A percentile compares a stretch with the other conserved stretches of the same genome.
Evolutionary conservation across 2,113 vertebrate genomes (phyloP).

Genomic region (Odocoileus hemionus): DNA sequence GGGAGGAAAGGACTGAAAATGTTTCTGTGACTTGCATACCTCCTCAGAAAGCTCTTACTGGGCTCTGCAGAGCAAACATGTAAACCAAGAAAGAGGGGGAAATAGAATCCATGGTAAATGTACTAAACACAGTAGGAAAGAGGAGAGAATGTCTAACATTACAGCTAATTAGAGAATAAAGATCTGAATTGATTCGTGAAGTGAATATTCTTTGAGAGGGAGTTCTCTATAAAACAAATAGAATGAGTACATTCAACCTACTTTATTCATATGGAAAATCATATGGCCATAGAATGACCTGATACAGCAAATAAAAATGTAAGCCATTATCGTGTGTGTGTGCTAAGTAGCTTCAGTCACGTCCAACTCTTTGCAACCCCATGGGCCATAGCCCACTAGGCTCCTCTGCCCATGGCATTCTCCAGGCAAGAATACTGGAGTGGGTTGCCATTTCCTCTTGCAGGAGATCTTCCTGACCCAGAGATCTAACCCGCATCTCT

Average conservation of each 20-base stretch:
- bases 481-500: not conserved
- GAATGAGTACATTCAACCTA: not conserved
- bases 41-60: not conserved
- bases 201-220: not conserved
- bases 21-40: not conserved
- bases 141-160: not conserved
- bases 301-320: not conserved
- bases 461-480: not conserved
- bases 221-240: not conserved
- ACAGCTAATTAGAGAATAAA: not conserved
- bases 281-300: not conserved
- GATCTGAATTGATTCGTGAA: not conserved
- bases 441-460: not conserved
- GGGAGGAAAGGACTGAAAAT: not conserved
- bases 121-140: not conserved
- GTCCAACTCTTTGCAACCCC: not conserved
- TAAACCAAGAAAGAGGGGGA: not conserved
- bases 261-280: not conserved
- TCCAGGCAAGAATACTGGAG: not conserved
- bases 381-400: accelerated
- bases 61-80: not conserved
- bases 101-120: not conserved
- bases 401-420: not conserved
- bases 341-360: not conserved
- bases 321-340: not conserved